These are phyloP conservation scores for Criorhina ranunculi DNA, from an alignment of 2,888 invertebrate genomes.

Conservation along the genomic window DNA sequence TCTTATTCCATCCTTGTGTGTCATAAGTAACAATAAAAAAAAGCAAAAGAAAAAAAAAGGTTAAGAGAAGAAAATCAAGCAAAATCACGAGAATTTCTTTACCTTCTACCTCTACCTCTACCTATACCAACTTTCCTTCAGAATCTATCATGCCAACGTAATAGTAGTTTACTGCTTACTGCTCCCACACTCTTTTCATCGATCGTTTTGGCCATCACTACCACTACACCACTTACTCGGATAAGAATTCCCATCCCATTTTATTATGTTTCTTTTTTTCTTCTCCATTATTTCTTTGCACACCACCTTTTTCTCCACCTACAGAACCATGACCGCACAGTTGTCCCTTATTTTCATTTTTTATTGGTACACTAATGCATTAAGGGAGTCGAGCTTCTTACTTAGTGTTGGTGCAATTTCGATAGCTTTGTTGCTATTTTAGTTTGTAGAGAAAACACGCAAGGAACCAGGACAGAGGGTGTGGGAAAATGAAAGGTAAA, in stretches of 20 bases:
- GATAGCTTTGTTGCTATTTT: conserved; percentile 68
- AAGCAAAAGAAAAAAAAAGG: not conserved
- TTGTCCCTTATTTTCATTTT: conserved; percentile 23
- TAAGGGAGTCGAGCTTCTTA: conserved; percentile 14
- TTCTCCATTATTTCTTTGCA: conserved; percentile 25
- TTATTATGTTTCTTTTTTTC: conserved; percentile 9
- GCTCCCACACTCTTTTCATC: conserved; percentile 40
- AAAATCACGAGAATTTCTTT: conserved; percentile 41
- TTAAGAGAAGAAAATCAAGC: conserved; percentile 26
- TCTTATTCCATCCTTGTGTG: not conserved
- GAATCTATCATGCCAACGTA: conserved; percentile 18
- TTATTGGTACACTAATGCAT: conserved; percentile 33
- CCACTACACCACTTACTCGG: conserved; percentile 5
- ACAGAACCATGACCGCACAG: conserved; percentile 32
- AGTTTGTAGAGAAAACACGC: conserved; percentile 13
- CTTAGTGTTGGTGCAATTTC: conserved; percentile 56
- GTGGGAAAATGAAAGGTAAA: conserved; percentile 47
- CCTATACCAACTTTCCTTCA: conserved; percentile 62
- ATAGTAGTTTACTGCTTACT: conserved; percentile 10
- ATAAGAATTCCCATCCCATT: conserved; percentile 27
- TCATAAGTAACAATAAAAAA: conserved; percentile 12
- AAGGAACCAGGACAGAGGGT: not conserved
- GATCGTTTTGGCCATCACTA: conserved; percentile 18
- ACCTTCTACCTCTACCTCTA: conserved; percentile 43
- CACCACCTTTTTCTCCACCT: conserved; percentile 11